These are phyloP conservation scores for Setophaga petechia DNA, from an alignment of 2,113 vertebrate species.

Conservation along the genomic window DNA sequence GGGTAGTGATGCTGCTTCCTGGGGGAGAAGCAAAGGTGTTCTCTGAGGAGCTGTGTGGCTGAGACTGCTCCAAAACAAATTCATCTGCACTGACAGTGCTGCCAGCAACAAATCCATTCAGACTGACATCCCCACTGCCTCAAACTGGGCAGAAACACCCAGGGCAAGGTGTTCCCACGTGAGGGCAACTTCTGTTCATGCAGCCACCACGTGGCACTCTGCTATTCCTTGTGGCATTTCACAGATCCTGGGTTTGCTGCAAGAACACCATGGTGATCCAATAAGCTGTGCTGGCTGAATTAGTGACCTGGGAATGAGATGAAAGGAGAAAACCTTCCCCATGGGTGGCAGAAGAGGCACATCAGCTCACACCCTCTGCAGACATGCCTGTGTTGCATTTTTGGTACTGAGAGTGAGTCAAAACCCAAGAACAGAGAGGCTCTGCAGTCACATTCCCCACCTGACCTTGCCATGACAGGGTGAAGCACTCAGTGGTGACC, in stretches of 20 bases:
- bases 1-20: neutral
- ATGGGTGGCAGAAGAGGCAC: neutral
- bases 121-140: neutral
- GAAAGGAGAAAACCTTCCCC: neutral
- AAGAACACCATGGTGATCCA: accelerated
- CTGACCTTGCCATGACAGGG: neutral
- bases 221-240: neutral
- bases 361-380: neutral
- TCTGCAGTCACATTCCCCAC: neutral
- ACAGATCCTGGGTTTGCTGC: neutral
- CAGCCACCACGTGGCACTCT: neutral
- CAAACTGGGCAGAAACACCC: neutral
- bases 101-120: neutral
- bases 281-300: neutral
- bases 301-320: neutral
- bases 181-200: neutral
- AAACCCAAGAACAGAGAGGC: neutral
- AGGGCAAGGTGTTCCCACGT: neutral
- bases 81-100: neutral
- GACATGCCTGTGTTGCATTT: neutral
- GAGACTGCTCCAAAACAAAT: neutral
- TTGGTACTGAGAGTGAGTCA: neutral
- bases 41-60: neutral
- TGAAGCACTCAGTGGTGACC: neutral
- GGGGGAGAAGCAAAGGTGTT: neutral